Percentiles rank a stretch among this genome's conserved stretches.
Conservation (phyloP, 1,140 invertebrate species). For the Aphaenogaster ashmeadi region DNA sequence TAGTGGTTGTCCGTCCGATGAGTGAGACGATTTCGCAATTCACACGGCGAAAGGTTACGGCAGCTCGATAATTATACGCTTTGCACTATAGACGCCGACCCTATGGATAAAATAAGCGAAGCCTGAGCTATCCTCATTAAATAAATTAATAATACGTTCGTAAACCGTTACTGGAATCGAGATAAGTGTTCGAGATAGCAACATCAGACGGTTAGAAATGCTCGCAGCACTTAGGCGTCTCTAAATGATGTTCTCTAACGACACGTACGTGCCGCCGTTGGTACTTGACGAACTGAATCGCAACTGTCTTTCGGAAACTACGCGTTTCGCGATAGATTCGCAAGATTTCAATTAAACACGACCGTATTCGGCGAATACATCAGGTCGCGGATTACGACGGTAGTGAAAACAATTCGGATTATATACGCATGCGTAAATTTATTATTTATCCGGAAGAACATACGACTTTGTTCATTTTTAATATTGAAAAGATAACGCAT, state of each 20-base stretch:
- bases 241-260: slow-evolving; percentile 47
- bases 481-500: background rate
- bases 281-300: slow-evolving; percentile 20
- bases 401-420: background rate
- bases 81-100: slow-evolving; percentile 21
- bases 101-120: slow-evolving; percentile 40
- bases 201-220: slow-evolving; percentile 32
- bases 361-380: background rate
- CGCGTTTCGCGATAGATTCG: slow-evolving; percentile 2
- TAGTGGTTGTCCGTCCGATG: slow-evolving; percentile 56
- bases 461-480: background rate
- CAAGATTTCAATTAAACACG: slow-evolving; percentile 17
- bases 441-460: background rate
- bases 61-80: slow-evolving; percentile 71
- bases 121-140: slow-evolving; percentile 72
- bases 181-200: slow-evolving; percentile 64
- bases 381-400: background rate
- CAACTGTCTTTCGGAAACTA: slow-evolving; percentile 16
- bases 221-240: slow-evolving; percentile 32
- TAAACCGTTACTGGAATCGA: slow-evolving; percentile 58
- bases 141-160: slow-evolving; percentile 71
- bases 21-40: slow-evolving; percentile 75
- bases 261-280: slow-evolving; percentile 24
- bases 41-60: slow-evolving; percentile 69
- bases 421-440: background rate